Percentiles rank a stretch among this genome's conserved stretches.
phyloP scores from a whole-genome alignment of 2,888 invertebrate species.

The Synanthedon tipuliformis region DNA sequence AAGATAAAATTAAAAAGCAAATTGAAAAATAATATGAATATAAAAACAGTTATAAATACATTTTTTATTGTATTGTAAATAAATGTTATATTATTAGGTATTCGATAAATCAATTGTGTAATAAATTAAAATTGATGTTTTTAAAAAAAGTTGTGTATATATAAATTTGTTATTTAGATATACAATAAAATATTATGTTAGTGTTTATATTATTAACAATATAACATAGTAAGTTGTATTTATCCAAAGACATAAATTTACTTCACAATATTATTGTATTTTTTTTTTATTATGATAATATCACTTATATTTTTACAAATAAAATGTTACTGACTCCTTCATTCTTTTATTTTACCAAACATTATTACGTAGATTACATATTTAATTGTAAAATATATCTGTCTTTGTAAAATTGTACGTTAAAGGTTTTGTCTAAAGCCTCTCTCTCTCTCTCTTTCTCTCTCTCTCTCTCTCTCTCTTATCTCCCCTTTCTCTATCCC shows the following conservation, averaged over 20 bases:
- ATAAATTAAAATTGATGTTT: no score
- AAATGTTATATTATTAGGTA: no score
- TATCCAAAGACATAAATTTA: background rate
- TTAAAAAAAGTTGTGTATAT: no score
- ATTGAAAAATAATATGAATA: no score
- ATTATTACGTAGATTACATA: background rate
- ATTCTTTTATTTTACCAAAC: background rate
- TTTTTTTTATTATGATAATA: background rate
- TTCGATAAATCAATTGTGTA: no score
- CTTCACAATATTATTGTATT: background rate
- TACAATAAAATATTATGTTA: no score
- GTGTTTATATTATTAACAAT: background rate
- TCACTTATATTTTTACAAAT: background rate
- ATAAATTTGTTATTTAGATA: no score
- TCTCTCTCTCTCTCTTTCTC: no score
- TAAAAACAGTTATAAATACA: no score
- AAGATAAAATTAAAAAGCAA: no score
- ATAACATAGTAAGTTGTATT: background rate
- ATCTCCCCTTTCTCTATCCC: no score
- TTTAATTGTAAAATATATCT: constrained; percentile 35
- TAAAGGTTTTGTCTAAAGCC: constrained; percentile 40
- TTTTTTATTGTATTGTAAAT: no score
- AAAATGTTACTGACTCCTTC: background rate
- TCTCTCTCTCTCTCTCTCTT: constrained; percentile 42
- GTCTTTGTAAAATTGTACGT: constrained; percentile 46